Conservation (phyloP, 2,797 vertebrate species). For the Lagodon rhomboides region DNA sequence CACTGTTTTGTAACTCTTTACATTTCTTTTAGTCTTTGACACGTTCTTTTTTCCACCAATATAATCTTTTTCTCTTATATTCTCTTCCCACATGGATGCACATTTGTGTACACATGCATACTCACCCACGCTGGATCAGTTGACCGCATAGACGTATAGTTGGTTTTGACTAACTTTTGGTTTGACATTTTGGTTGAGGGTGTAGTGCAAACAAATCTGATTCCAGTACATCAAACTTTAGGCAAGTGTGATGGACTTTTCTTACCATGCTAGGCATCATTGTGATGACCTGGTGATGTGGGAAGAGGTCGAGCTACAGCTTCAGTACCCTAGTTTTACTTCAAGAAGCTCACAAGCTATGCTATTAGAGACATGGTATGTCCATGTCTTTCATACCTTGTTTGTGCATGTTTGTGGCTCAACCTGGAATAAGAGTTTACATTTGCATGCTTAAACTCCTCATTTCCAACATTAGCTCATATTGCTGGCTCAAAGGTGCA, state of each 20-base stretch:
- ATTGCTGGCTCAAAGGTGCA: constrained; percentile 16
- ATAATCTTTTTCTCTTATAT: background rate
- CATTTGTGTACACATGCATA: background rate
- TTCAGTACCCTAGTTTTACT: background rate
- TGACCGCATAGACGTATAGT: background rate
- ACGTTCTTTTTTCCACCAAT: background rate
- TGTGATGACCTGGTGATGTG: background rate
- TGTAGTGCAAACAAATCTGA: background rate
- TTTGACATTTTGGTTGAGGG: background rate
- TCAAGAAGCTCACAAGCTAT: too few species aligned
- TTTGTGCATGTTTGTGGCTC: background rate
- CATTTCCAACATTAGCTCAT: constrained; percentile 14
- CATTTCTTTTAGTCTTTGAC: background rate
- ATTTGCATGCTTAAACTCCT: background rate
- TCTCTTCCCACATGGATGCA: constrained; percentile 1
- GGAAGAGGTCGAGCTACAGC: background rate
- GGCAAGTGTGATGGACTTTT: background rate
- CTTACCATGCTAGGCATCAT: background rate
- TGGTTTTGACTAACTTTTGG: background rate
- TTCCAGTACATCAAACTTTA: background rate
- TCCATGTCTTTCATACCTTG: too few species aligned
- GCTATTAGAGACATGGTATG: too few species aligned
- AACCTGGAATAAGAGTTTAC: background rate
- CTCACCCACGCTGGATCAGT: background rate
- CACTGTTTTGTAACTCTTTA: background rate